Evolutionary conservation across 2,888 invertebrate genomes (phyloP).

Genomic region (Mimas tiliae): DNA sequence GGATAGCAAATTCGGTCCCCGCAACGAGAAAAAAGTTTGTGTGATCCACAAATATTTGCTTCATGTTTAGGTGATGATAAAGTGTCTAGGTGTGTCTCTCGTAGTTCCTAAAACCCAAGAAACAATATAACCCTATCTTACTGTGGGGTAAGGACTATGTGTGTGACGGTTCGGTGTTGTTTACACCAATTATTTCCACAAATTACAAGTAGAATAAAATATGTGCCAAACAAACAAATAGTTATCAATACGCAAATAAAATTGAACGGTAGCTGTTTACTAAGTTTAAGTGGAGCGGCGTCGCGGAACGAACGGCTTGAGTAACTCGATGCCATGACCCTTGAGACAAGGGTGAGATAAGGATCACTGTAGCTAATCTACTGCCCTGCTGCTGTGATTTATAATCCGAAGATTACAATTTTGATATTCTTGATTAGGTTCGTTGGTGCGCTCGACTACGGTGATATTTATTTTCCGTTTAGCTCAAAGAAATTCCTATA

Average conservation of each 20-base stretch:
- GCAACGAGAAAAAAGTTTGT: too few relatives aligned
- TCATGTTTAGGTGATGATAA: too few relatives aligned
- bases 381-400: constrained; percentile 43
- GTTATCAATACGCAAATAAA: constrained; percentile 15
- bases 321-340: constrained; percentile 36
- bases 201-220: background rate
- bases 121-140: too few relatives aligned
- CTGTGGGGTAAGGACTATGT: too few relatives aligned
- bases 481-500: too few relatives aligned
- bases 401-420: constrained; percentile 26
- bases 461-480: background rate
- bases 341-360: constrained; percentile 49
- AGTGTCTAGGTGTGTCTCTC: too few relatives aligned
- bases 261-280: background rate
- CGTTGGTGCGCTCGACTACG: background rate
- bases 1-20: too few relatives aligned
- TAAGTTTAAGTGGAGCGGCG: background rate
- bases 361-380: constrained; percentile 45
- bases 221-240: constrained; percentile 5
- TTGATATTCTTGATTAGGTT: constrained; percentile 9
- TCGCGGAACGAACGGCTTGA: background rate
- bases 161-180: background rate
- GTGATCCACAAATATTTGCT: too few relatives aligned
- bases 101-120: too few relatives aligned
- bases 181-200: background rate